Percentiles rank a stretch among this genome's conserved stretches.
These are phyloP conservation scores for Drosophila quadrilineata DNA, from an alignment of 1,140 invertebrate genomes.

Conservation along the genomic window DNA sequence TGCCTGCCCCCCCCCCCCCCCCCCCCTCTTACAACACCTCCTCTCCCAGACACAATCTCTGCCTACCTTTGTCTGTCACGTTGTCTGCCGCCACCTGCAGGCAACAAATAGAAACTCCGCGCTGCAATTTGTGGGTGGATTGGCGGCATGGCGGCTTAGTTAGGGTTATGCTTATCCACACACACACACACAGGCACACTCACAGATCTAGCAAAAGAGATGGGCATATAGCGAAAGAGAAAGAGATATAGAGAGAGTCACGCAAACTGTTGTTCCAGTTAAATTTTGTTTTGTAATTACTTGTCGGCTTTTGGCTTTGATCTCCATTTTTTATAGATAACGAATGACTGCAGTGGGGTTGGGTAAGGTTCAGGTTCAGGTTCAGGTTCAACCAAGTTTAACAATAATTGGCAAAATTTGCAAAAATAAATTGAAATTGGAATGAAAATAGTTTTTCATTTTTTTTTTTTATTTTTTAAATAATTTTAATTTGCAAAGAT, in stretches of 20 bases:
- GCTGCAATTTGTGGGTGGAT: slow-evolving; percentile 41
- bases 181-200: not conserved
- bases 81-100: no score
- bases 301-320: slow-evolving; percentile 35
- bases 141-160: slow-evolving; percentile 1
- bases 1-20: no score
- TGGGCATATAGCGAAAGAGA: not conserved
- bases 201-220: not conserved
- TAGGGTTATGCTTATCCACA: slow-evolving; percentile 9
- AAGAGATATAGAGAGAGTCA: not conserved
- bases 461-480: no score
- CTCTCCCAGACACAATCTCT: no score
- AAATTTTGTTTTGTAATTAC: slow-evolving; percentile 14
- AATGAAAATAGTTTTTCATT: not conserved
- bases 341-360: slow-evolving; percentile 14
- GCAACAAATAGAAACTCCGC: slow-evolving; percentile 26
- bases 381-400: not conserved
- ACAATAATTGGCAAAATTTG: not conserved
- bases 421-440: not conserved
- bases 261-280: slow-evolving; percentile 18
- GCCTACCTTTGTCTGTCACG: no score
- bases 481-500: no score
- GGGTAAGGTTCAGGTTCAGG: slow-evolving; percentile 54
- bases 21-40: no score
- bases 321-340: slow-evolving; percentile 3